Conservation (phyloP, 2,888 invertebrate species). For the Meloe dianella region DNA sequence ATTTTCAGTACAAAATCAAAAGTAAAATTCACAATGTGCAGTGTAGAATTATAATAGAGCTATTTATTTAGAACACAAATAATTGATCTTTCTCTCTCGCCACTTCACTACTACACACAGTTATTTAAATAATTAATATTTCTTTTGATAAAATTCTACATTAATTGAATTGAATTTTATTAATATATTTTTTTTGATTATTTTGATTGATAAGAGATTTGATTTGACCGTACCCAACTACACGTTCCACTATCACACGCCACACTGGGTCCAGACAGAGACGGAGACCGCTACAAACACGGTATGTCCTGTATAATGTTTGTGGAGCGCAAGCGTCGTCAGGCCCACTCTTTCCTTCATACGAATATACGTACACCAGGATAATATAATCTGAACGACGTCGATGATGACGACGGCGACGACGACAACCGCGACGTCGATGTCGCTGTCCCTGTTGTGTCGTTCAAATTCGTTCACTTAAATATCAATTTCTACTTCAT, state of each 20-base stretch:
- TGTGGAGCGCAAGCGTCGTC: constrained; percentile 21
- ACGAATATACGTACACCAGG: constrained; percentile 8
- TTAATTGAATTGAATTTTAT: neutral
- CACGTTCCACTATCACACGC: constrained; percentile 51
- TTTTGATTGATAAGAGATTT: constrained; percentile 12
- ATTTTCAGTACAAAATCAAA: neutral
- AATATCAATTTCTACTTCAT: neutral
- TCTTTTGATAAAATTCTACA: too few relatives aligned
- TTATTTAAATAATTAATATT: too few relatives aligned
- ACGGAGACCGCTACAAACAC: constrained; percentile 26
- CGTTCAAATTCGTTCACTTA: too few relatives aligned
- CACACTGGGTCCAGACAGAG: constrained; percentile 49
- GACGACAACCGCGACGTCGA: neutral
- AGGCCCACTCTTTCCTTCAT: constrained; percentile 5
- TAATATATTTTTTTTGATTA: neutral
- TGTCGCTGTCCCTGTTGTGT: neutral
- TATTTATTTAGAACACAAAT: too few relatives aligned
- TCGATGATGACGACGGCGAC: constrained; percentile 1
- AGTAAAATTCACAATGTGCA: too few relatives aligned
- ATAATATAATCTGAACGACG: neutral
- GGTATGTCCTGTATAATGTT: constrained; percentile 18
- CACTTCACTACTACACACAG: too few relatives aligned
- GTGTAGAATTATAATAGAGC: too few relatives aligned
- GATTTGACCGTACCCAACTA: constrained; percentile 39
- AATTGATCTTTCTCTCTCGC: too few relatives aligned